Conservation (phyloP, 2,797 vertebrate genomes). For the Enteromius thamalakanensis region DNA sequence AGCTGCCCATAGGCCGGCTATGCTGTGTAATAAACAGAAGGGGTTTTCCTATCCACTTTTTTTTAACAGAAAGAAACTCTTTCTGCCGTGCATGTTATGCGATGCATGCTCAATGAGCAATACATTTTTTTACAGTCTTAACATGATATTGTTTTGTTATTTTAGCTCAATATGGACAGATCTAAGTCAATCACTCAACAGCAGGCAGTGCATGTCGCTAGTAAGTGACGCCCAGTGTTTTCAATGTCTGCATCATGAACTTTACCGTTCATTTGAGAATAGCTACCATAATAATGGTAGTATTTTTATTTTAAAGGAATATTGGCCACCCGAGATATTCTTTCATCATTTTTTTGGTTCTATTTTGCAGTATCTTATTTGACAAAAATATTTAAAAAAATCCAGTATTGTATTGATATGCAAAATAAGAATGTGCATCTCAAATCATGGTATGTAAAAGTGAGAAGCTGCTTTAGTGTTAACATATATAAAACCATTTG, state of each 20-base stretch:
- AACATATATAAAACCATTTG: neutral
- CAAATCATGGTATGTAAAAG: neutral
- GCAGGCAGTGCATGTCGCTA: neutral
- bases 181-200: neutral
- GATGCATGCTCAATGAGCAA: neutral
- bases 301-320: neutral
- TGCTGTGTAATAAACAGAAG: neutral
- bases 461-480: constrained; percentile 5
- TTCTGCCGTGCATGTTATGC: neutral
- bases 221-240: neutral
- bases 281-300: neutral
- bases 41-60: neutral
- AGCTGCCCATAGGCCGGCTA: neutral
- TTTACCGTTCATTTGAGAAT: neutral
- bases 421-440: too few species aligned
- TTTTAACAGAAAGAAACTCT: neutral
- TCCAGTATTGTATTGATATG: neutral
- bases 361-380: neutral
- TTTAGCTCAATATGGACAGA: neutral
- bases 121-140: neutral
- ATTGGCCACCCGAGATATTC: neutral
- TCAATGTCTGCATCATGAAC: neutral
- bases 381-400: neutral
- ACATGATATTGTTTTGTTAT: neutral
- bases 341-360: neutral